phyloP scores from a whole-genome alignment of 2,797 vertebrate species.

The Ctenosaura bakeri region DNA sequence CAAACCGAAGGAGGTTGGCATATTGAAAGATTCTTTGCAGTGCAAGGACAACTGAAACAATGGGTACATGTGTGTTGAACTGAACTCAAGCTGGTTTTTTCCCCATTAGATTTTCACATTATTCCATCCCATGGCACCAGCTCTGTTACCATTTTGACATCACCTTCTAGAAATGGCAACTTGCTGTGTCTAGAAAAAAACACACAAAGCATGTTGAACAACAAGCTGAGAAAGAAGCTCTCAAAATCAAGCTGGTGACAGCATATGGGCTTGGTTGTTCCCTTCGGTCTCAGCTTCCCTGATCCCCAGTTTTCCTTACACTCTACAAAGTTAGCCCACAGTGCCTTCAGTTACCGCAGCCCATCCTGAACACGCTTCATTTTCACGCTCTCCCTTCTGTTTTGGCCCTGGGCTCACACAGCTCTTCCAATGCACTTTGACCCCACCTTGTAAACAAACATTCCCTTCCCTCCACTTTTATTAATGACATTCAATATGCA shows the following conservation, averaged over 20 bases:
- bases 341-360: not conserved
- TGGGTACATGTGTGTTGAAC: not conserved
- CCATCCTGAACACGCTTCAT: not conserved
- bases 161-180: not conserved
- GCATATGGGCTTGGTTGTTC: too few relatives aligned
- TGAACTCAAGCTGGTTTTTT: not conserved
- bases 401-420: not conserved
- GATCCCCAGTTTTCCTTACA: not conserved
- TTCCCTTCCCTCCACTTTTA: not conserved
- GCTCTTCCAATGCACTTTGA: not conserved
- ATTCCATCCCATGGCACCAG: too few relatives aligned
- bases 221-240: not conserved
- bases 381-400: not conserved
- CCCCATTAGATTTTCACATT: not conserved
- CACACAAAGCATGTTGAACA: not conserved
- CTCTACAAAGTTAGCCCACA: not conserved
- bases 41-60: not conserved
- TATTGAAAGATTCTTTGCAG: not conserved
- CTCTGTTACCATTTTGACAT: not conserved
- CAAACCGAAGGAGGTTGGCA: not conserved
- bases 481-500: not conserved
- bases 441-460: not conserved
- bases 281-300: not conserved
- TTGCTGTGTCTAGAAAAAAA: not conserved
- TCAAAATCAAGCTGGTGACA: not conserved